phyloP scores from a whole-genome alignment of 2,113 vertebrate genomes.

The Alethe castanea region DNA sequence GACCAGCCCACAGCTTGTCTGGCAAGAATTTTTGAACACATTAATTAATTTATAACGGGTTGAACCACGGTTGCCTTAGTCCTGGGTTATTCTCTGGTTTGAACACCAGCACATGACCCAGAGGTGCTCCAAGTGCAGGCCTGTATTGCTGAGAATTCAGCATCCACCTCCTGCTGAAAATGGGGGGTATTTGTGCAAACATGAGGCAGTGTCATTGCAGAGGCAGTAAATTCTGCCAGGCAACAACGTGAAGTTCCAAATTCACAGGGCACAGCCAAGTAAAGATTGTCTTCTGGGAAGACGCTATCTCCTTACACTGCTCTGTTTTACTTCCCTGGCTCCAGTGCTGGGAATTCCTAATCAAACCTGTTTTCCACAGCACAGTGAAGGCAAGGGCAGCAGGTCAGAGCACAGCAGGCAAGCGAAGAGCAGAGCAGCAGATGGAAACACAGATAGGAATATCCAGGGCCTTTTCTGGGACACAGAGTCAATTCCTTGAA shows the following conservation, averaged over 20 bases:
- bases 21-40: not conserved
- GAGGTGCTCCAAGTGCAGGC: not conserved
- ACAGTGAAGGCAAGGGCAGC: not conserved
- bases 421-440: not conserved
- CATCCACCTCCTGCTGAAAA: not conserved
- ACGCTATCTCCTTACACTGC: not conserved
- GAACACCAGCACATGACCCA: not conserved
- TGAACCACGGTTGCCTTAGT: not conserved
- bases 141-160: not conserved
- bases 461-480: constrained; percentile 19
- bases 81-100: not conserved
- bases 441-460: not conserved
- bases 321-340: not conserved
- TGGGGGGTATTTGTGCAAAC: not conserved
- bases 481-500: not conserved
- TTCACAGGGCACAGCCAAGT: not conserved
- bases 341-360: not conserved
- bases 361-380: not conserved
- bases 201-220: not conserved
- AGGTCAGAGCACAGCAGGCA: constrained; percentile 27
- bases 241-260: not conserved
- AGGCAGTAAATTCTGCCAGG: not conserved
- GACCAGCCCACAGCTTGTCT: not conserved
- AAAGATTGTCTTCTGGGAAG: not conserved
- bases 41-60: not conserved